Evolutionary conservation across 2,113 vertebrate species (phyloP), one percentile per base, ranked within the genome.

Genomic region (human (Homo sapiens)): DNA sequence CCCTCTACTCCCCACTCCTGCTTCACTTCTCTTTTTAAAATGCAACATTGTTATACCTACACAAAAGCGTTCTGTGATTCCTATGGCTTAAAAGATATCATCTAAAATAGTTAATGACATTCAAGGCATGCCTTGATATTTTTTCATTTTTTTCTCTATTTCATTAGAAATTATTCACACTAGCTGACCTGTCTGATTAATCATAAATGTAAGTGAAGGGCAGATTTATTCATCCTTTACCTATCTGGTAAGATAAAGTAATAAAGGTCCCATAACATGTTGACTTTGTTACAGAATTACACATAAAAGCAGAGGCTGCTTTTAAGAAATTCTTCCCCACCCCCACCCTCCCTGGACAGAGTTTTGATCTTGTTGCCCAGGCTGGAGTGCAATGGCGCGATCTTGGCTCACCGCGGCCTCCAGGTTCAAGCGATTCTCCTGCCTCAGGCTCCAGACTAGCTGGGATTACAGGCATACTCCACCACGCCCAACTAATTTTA

Each of bases 31-130:
- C n/a, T 75, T 79, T 76, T 38, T 50, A 83, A 79, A 86, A 61
- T 10, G 30, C 3, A 80, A 32, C 23, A 68, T 45, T 90, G 3
- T 64, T 64, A 23, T 89, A 48, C 8, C 11, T 84, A 57, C 16
- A 50, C 3, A 93, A 80, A 79, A 91, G n/a, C 2, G 3, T 57
- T 57, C 18, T n/a, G 6, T 86, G 18, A 45, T 81, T 82, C n/a
- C 35, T 84, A 16, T 94, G 72, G 38, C 64, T 92, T 80, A 95
- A 18, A 95, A 91, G 90, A 79, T 89, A 78, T 35, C 80, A 90
- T 93, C 10, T 50, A 90, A 94, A 94, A 72, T 82, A 76, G 35
- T 68, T 81, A 72, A 59, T 55, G 45, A 57, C 22, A 72, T 89
- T 68, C 43, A 89, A 50, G 13, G 38, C 30, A 45, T 86, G 23